Percentiles rank a stretch among this genome's conserved stretches.
These are phyloP conservation scores for Chamaea fasciata DNA, from an alignment of 2,113 vertebrate genomes.

Conservation along the genomic window DNA sequence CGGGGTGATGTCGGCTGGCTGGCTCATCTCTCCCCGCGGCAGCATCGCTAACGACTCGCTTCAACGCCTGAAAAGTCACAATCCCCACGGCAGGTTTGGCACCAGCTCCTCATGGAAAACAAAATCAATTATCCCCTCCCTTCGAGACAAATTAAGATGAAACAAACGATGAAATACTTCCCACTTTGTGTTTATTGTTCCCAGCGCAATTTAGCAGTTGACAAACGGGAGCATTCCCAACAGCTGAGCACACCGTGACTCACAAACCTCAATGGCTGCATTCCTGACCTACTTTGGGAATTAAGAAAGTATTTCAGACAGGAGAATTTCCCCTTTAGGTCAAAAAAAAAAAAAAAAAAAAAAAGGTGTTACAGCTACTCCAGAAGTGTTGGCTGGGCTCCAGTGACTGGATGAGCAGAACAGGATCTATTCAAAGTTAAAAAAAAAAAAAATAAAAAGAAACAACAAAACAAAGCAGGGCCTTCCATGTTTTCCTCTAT, in stretches of 20 bases:
- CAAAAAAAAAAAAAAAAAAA: background rate
- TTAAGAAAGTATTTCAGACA: background rate
- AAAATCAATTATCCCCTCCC: background rate
- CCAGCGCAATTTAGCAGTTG: background rate
- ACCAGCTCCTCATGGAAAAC: background rate
- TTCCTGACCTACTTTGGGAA: conserved; percentile 48
- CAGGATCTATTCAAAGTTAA: background rate
- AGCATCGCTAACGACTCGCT: background rate
- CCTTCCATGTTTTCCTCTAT: background rate
- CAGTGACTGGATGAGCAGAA: background rate
- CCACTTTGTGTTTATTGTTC: background rate
- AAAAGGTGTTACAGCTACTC: background rate
- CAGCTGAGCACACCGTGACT: background rate
- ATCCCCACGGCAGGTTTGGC: background rate
- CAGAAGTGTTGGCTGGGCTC: background rate
- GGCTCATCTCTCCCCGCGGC: background rate
- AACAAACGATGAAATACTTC: background rate
- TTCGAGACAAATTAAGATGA: background rate
- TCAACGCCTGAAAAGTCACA: accelerated
- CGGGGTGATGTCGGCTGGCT: accelerated
- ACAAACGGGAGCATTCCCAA: background rate
- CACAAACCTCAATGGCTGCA: background rate
- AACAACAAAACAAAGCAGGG: background rate
- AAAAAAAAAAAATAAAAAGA: no score
- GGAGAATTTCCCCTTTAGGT: background rate